phyloP scores from a whole-genome alignment of 1,140 invertebrate genomes.

The Leptopilina boulardi region DNA sequence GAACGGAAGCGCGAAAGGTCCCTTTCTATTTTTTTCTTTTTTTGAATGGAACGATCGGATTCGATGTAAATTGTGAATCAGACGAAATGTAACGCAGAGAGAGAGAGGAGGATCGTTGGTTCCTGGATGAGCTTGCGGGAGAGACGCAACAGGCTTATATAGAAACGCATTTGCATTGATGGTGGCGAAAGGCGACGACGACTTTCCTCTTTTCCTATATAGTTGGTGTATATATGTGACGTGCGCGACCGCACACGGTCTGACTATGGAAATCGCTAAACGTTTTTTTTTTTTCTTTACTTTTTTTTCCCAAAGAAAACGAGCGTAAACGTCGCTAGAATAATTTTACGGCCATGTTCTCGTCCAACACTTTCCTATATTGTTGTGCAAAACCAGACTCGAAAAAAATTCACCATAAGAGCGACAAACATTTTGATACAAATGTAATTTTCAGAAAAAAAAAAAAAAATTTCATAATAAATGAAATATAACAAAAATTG shows the following conservation, averaged over 20 bases:
- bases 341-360: constrained; percentile 10
- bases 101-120: background rate
- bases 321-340: constrained; percentile 1
- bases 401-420: background rate
- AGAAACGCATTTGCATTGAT: constrained; percentile 5
- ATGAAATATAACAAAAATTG: no score
- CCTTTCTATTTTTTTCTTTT: background rate
- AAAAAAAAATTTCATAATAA: no score
- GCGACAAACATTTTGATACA: no score
- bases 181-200: constrained; percentile 10
- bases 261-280: constrained; percentile 3
- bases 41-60: constrained; percentile 7
- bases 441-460: no score
- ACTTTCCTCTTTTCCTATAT: background rate
- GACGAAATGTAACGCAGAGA: background rate
- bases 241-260: constrained; percentile 7
- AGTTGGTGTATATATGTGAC: background rate
- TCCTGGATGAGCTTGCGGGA: constrained; percentile 15
- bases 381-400: constrained; percentile 12
- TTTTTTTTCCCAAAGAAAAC: constrained; percentile 5
- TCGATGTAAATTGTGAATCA: constrained; percentile 6
- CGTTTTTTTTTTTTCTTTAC: no score
- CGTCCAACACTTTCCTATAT: background rate
- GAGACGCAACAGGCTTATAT: constrained; percentile 16
- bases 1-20: background rate